These are phyloP conservation scores for Orthosia gothica DNA, from an alignment of 2,888 invertebrate species.

Conservation along the genomic window DNA sequence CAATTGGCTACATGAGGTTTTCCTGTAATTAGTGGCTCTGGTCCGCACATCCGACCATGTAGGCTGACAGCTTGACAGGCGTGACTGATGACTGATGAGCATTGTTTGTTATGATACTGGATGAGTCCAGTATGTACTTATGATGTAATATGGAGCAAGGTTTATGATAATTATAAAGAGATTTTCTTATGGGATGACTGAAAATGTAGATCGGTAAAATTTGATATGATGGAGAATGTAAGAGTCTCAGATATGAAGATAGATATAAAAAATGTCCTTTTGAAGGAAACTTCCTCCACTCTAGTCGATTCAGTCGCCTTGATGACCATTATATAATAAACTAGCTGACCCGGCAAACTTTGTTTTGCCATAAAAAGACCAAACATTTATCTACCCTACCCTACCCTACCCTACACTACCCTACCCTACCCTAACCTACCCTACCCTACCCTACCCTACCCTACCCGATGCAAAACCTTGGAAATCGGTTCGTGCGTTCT, in stretches of 20 bases:
- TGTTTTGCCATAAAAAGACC: too few species aligned
- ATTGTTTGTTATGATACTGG: constrained; percentile 64
- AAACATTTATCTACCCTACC: too few species aligned
- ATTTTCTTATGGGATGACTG: background rate
- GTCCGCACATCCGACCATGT: constrained; percentile 57
- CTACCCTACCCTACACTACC: too few species aligned
- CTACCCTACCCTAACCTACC: too few species aligned
- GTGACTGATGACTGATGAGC: constrained; percentile 74
- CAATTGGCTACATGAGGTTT: constrained; percentile 75
- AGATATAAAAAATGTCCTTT: too few species aligned
- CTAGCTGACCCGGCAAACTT: too few species aligned
- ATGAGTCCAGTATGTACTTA: constrained; percentile 1
- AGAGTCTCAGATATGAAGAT: background rate
- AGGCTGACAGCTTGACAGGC: constrained; percentile 71
- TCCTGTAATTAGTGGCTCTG: constrained; percentile 77
- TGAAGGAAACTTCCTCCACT: too few species aligned
- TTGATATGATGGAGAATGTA: background rate
- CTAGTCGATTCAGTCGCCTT: too few species aligned
- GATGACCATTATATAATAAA: too few species aligned
- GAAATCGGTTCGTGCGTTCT: too few species aligned
- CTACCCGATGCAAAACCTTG: too few species aligned
- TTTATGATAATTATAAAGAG: background rate
- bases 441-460: too few species aligned
- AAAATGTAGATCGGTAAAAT: background rate
- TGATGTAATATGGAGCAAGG: constrained; percentile 5